Percentiles rank a stretch among this genome's conserved stretches.
Conservation (phyloP, 2,888 invertebrate genomes). For the Andrena hattorfiana region DNA sequence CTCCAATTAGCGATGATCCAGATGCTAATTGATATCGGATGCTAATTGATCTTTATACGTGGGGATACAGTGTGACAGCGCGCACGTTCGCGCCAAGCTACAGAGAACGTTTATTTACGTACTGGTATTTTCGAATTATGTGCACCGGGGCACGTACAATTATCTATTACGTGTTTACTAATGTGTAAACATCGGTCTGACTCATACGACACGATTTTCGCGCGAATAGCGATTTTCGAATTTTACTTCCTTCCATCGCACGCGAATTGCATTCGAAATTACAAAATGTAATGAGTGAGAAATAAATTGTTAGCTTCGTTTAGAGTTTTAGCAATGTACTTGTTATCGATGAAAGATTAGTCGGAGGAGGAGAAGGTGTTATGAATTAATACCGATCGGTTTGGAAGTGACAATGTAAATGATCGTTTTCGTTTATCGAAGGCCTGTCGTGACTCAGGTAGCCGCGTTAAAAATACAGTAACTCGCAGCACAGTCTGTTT, state of each 20-base stretch:
- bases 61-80: background rate
- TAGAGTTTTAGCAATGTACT: background rate
- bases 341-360: background rate
- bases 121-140: background rate
- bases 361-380: background rate
- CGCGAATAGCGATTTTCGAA: too few relatives aligned
- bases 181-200: background rate
- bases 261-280: too few relatives aligned
- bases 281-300: too few relatives aligned
- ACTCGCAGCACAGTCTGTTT: background rate
- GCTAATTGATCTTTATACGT: background rate
- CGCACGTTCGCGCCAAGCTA: background rate
- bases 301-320: too few relatives aligned
- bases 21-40: slow-evolving; percentile 5
- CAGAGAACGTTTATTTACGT: slow-evolving; percentile 14
- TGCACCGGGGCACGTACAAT: background rate
- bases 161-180: slow-evolving; percentile 2
- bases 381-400: background rate
- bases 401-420: background rate
- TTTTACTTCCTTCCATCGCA: too few relatives aligned
- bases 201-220: too few relatives aligned
- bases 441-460: slow-evolving; percentile 5
- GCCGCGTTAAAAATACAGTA: slow-evolving; percentile 14
- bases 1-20: slow-evolving; percentile 18
- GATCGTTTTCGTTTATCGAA: slow-evolving; percentile 12